A percentile compares a stretch with the other conserved stretches of the same genome.
phyloP scores from a whole-genome alignment of 64 coral and sea anemone species.

The Astreopora myriophthalma region DNA sequence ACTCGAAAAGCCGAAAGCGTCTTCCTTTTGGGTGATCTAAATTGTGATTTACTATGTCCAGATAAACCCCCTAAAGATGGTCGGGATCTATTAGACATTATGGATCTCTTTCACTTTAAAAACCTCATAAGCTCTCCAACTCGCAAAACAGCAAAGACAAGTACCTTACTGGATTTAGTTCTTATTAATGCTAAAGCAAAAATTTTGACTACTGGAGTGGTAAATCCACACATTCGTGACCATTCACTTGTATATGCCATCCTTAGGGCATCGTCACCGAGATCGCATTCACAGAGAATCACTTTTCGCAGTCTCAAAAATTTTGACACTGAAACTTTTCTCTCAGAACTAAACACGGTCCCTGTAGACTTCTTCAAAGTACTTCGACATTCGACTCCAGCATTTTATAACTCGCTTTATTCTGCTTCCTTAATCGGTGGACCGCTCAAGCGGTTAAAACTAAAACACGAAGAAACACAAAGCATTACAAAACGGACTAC shows the following conservation, averaged over 20 bases:
- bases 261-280: constrained; percentile 3
- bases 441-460: too few relatives aligned
- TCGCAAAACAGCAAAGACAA: not conserved
- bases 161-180: constrained; percentile 35
- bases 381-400: too few relatives aligned
- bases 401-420: too few relatives aligned
- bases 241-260: constrained; percentile 52
- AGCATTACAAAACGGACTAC: too few relatives aligned
- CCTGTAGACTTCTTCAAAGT: too few relatives aligned
- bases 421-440: too few relatives aligned
- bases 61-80: constrained; percentile 17
- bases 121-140: not conserved
- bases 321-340: not conserved
- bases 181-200: constrained; percentile 5
- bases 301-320: not conserved
- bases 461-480: too few relatives aligned
- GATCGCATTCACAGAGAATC: not conserved
- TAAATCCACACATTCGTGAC: constrained; percentile 42
- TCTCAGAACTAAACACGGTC: not conserved
- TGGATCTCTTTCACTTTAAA: constrained; percentile 4
- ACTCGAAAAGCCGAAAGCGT: not conserved
- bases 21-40: not conserved
- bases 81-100: not conserved
- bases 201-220: constrained; percentile 38
- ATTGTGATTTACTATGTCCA: constrained; percentile 6